phyloP scores from a whole-genome alignment of 2,888 invertebrate species.

The Polymixis flavicincta region DNA sequence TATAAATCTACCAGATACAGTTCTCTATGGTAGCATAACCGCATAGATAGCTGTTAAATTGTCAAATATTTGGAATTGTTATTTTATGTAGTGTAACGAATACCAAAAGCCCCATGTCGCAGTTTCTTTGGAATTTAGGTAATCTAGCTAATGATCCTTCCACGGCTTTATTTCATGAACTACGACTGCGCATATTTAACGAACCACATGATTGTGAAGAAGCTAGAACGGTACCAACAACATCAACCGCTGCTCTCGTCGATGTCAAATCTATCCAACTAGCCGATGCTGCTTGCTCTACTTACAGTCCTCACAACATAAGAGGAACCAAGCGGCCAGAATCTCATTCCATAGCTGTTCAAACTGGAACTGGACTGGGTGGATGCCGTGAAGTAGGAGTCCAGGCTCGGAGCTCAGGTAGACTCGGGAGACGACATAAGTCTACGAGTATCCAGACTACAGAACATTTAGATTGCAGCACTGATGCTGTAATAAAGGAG shows the following conservation, averaged over 20 bases:
- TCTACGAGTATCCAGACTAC: constrained; percentile 71
- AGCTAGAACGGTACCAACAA: constrained; percentile 10
- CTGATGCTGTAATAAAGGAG: constrained; percentile 55
- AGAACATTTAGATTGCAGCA: constrained; percentile 65
- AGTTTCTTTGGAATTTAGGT: constrained; percentile 78
- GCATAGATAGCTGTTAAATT: constrained; percentile 9
- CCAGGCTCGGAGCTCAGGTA: constrained; percentile 67
- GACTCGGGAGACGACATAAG: constrained; percentile 63
- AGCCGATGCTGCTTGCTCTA: constrained; percentile 16
- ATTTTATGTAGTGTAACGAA: not conserved
- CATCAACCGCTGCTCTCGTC: constrained; percentile 15
- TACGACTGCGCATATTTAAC: constrained; percentile 70
- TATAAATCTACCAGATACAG: not conserved
- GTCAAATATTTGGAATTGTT: constrained; percentile 25
- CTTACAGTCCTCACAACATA: constrained; percentile 32
- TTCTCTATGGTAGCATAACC: constrained; percentile 20
- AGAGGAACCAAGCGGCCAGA: constrained; percentile 32
- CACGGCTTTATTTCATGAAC: constrained; percentile 72
- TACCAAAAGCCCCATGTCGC: constrained; percentile 69
- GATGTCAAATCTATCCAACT: constrained; percentile 8
- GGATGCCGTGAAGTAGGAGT: constrained; percentile 67
- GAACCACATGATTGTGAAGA: constrained; percentile 21
- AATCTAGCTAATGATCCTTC: constrained; percentile 82
- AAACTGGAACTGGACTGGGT: constrained; percentile 67
- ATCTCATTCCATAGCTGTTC: constrained; percentile 67